These are phyloP conservation scores for Synergus gifuensis DNA, from an alignment of 2,888 invertebrate genomes.

Conservation along the genomic window DNA sequence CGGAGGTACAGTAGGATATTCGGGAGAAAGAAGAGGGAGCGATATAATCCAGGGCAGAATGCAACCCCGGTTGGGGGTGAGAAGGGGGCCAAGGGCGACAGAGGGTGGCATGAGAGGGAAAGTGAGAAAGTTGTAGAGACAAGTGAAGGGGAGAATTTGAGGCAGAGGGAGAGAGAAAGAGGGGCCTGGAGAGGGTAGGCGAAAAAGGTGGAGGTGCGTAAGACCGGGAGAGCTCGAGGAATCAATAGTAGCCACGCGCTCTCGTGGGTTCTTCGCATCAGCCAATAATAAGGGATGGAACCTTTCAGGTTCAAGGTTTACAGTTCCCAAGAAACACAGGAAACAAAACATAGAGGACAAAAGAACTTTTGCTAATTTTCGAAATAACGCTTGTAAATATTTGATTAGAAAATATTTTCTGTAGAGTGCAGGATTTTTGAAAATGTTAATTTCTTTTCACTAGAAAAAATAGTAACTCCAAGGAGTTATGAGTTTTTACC, in stretches of 20 bases:
- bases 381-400: too few relatives aligned
- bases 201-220: constrained; percentile 64
- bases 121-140: constrained; percentile 46
- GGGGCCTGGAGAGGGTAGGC: constrained; percentile 25
- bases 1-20: constrained; percentile 42
- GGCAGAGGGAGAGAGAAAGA: constrained; percentile 52
- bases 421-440: too few relatives aligned
- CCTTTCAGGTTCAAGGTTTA: constrained; percentile 44
- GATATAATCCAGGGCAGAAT: constrained; percentile 63
- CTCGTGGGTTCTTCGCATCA: constrained; percentile 69
- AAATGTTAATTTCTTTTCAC: too few relatives aligned
- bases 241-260: constrained; percentile 72
- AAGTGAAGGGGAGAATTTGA: constrained; percentile 50
- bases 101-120: constrained; percentile 50
- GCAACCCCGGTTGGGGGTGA: constrained; percentile 46
- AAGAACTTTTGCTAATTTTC: background rate
- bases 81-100: constrained; percentile 55
- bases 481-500: background rate
- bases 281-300: constrained; percentile 41
- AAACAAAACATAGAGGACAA: constrained; percentile 33
- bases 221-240: constrained; percentile 65
- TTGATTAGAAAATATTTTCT: too few relatives aligned
- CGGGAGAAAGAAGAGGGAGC: constrained; percentile 55
- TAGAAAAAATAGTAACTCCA: too few relatives aligned
- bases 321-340: constrained; percentile 31